Evolutionary conservation across 1,140 invertebrate species (phyloP).

Genomic region (Platorchestia sp.): DNA sequence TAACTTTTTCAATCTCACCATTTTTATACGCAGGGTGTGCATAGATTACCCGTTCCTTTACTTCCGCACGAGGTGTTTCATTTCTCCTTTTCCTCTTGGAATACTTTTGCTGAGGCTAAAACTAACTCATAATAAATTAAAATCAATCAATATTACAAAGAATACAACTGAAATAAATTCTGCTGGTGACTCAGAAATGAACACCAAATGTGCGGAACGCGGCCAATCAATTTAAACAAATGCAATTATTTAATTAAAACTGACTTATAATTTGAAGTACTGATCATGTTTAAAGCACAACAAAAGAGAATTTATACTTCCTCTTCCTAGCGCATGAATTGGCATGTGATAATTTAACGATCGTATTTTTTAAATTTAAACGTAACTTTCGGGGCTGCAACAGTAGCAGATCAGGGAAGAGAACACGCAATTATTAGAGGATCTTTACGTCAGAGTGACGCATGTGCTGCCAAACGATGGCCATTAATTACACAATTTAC

Average conservation of each 20-base stretch:
- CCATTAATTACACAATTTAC: neutral
- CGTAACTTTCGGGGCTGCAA: neutral
- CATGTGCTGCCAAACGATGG: neutral
- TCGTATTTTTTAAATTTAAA: neutral
- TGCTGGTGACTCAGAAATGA: neutral
- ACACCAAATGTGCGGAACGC: no score
- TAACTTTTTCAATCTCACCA: no score
- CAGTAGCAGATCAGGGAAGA: neutral
- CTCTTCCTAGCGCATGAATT: neutral
- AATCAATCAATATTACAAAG: no score
- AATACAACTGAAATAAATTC: no score
- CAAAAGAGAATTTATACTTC: neutral
- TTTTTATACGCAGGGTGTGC: no score
- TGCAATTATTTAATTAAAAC: neutral
- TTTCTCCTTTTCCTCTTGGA: no score
- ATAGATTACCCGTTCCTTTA: no score
- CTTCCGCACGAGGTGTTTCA: no score
- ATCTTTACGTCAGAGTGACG: neutral
- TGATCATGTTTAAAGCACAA: neutral
- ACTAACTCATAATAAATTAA: no score
- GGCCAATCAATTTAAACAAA: neutral
- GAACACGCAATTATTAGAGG: neutral
- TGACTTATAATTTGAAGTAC: neutral
- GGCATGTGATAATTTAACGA: neutral
- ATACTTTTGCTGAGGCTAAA: no score